Percentiles rank a stretch among this genome's conserved stretches.
These are phyloP conservation scores for Globia sparganii DNA, from an alignment of 2,888 invertebrate genomes.

Conservation along the genomic window DNA sequence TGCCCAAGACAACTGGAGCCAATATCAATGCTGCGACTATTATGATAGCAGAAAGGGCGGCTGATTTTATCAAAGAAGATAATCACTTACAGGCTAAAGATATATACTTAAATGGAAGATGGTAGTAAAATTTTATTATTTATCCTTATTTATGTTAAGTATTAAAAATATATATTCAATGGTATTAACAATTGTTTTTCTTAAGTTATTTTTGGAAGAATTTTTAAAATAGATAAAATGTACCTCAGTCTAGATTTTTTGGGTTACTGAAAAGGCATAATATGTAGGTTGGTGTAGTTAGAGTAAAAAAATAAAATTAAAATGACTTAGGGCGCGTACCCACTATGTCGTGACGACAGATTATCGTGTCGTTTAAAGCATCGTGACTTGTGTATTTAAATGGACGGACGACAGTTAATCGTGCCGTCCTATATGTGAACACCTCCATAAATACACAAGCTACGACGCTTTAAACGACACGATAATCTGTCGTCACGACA, in stretches of 20 bases:
- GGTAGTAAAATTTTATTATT: not conserved
- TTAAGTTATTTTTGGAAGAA: too few relatives aligned
- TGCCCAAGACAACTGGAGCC: constrained; percentile 92
- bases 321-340: too few relatives aligned
- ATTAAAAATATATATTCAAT: not conserved
- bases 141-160: not conserved
- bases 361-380: too few relatives aligned
- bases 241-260: not conserved
- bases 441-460: too few relatives aligned
- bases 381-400: too few relatives aligned
- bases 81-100: constrained; percentile 4
- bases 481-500: too few relatives aligned
- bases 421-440: too few relatives aligned
- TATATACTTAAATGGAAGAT: not conserved
- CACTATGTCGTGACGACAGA: too few relatives aligned
- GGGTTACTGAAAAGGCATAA: not conserved
- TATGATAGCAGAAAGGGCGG: constrained; percentile 93
- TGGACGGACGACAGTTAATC: too few relatives aligned
- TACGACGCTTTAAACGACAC: too few relatives aligned
- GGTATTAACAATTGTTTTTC: not conserved
- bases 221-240: not conserved
- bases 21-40: constrained; percentile 93
- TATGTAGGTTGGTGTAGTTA: not conserved
- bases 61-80: constrained; percentile 62
- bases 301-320: not conserved